Evolutionary conservation across 2,797 vertebrate species (phyloP).

Genomic region (Nasua narica): DNA sequence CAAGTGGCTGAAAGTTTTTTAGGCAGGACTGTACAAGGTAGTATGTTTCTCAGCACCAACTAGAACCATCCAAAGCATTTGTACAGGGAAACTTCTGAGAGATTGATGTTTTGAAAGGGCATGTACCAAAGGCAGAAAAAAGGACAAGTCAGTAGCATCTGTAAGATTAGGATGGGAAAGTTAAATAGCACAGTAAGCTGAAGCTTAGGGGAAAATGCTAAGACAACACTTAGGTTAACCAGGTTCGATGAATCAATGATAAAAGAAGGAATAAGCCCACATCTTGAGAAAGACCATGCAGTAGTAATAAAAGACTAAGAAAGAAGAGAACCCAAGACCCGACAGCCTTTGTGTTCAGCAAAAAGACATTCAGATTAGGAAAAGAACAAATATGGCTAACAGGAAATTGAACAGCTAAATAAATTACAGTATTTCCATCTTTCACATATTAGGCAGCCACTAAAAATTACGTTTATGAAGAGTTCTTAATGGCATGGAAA

Average conservation of each 20-base stretch:
- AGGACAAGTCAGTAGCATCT: slow-evolving; percentile 2
- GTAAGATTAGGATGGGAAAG: slow-evolving; percentile 50
- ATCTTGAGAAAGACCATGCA: slow-evolving; percentile 3
- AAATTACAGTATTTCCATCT: neutral
- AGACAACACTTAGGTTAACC: slow-evolving; percentile 58
- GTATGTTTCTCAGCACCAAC: neutral
- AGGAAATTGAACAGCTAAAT: slow-evolving; percentile 50
- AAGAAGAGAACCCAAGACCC: neutral
- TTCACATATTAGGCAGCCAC: neutral
- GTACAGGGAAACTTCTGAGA: neutral
- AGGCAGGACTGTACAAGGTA: neutral
- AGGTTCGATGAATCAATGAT: neutral
- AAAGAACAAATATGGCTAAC: neutral
- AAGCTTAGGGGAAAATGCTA: slow-evolving; percentile 59
- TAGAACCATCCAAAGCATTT: neutral
- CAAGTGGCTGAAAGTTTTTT: neutral
- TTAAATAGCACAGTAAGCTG: slow-evolving; percentile 61
- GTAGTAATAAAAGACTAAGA: neutral
- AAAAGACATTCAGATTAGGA: neutral
- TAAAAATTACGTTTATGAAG: slow-evolving; percentile 37
- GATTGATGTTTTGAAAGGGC: slow-evolving; percentile 48
- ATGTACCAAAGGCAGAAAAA: neutral
- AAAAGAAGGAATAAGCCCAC: neutral
- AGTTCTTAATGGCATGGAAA: slow-evolving; percentile 24
- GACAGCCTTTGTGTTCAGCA: neutral